Evolutionary conservation across 2,888 invertebrate genomes (phyloP).

Genomic region (Oscheius sp.): DNA sequence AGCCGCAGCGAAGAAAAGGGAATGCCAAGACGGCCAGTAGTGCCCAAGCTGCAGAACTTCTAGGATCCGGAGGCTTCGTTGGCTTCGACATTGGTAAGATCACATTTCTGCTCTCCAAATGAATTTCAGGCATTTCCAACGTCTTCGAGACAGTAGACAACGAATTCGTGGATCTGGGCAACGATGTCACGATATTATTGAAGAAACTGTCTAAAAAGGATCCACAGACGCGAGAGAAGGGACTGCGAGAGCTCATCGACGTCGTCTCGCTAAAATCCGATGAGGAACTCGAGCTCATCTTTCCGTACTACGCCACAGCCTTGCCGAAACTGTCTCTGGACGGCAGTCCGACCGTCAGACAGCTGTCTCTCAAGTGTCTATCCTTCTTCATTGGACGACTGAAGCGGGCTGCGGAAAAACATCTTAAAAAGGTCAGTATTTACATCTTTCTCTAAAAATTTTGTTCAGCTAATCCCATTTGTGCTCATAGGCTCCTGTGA

Average conservation of each 20-base stretch:
- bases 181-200: slow-evolving; percentile 59
- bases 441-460: neutral
- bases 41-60: slow-evolving; percentile 46
- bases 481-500: slow-evolving; percentile 48
- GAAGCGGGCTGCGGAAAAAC: slow-evolving; percentile 50
- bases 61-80: slow-evolving; percentile 38
- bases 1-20: neutral
- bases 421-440: slow-evolving; percentile 51
- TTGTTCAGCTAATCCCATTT: slow-evolving; percentile 28
- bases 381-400: slow-evolving; percentile 44
- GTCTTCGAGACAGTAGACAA: slow-evolving; percentile 26
- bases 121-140: slow-evolving; percentile 5
- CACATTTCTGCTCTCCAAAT: neutral
- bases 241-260: slow-evolving; percentile 43
- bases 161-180: slow-evolving; percentile 47
- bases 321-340: slow-evolving; percentile 50
- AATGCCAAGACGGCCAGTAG: slow-evolving; percentile 50
- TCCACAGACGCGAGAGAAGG: slow-evolving; percentile 64
- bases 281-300: slow-evolving; percentile 36
- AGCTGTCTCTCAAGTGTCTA: slow-evolving; percentile 48
- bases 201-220: slow-evolving; percentile 66
- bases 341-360: slow-evolving; percentile 51
- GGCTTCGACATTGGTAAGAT: slow-evolving; percentile 37
- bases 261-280: slow-evolving; percentile 39
- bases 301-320: slow-evolving; percentile 43